Evolutionary conservation across 2,888 invertebrate species (phyloP), one percentile per base, ranked within the genome.

Genomic region (Limnephilus lunatus): DNA sequence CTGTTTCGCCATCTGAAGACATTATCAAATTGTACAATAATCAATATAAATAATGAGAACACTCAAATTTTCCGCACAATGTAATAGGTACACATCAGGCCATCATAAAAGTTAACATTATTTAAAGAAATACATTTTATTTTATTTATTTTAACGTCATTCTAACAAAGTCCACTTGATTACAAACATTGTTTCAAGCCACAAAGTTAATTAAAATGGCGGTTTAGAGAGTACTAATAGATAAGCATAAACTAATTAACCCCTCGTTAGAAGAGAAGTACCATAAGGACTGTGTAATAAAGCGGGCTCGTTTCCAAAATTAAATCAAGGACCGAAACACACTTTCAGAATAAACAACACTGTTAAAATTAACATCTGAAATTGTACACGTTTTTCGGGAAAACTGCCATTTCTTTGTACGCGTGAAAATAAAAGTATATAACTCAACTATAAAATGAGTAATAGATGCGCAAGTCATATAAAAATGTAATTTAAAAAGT

Each of bases 271-370:
- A 30, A 86, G 48, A 53, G 48, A 19, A 53, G 53, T 53, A 14
- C 48, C 48, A 85, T 85, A 85, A 85, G 39, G 85, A 85, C 85
- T 25, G 32, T 39, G 85, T 39, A 85, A 85, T 85, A 85, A 85
- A 85, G 14, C 32, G 82, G 19, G 32, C 32, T 30, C 82, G 82
- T 82, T 82, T 15, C 82, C 14, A 30, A 81, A 82, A 32, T 82
- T 82, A 82, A 30, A 68, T 68, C 68, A 68, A 68, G 68, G 68
- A n/a, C 9, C 7, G 68, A 68, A 25, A 68, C n/a, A 68, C 68
- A 68, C 68, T 68, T 68, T 68, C 68, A n/a, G 68, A 68, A 68
- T 68, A 68, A 68, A 68, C 68, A 68, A 68, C 68, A 68, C 68
- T 68, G 25, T 68, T 68, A 19, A 68, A 68, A 68, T 68, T 25